These are phyloP conservation scores for Phaenicophaeus curvirostris DNA, from an alignment of 2,797 vertebrate species.

Conservation along the genomic window DNA sequence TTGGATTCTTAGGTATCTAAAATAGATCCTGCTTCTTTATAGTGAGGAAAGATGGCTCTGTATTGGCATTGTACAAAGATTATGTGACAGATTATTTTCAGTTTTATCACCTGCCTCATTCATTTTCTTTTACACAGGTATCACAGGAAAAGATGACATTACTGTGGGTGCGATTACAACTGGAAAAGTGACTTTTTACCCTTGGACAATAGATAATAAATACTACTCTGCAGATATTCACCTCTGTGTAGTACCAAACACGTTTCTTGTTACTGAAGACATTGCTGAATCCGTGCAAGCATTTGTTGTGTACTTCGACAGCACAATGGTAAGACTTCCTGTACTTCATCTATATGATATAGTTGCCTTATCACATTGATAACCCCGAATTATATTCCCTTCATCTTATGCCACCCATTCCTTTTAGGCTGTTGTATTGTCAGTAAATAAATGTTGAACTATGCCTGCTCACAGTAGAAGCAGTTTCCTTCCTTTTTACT, in stretches of 20 bases:
- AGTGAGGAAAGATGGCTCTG: neutral
- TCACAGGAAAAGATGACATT: slow-evolving; percentile 81
- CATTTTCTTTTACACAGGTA: slow-evolving; percentile 78
- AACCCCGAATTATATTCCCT: neutral
- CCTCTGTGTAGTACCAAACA: slow-evolving; percentile 89
- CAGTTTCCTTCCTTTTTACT: neutral
- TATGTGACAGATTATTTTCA: neutral
- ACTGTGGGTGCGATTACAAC: slow-evolving; percentile 73
- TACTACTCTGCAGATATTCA: slow-evolving; percentile 93
- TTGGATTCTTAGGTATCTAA: neutral
- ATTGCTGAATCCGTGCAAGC: slow-evolving; percentile 92
- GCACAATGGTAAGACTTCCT: slow-evolving; percentile 79
- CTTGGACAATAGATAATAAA: slow-evolving; percentile 98
- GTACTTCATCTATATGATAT: neutral
- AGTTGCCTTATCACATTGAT: neutral
- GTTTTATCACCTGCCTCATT: neutral
- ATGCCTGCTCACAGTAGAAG: neutral
- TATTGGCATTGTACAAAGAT: neutral
- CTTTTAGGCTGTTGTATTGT: neutral
- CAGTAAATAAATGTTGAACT: neutral
- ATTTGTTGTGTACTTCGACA: slow-evolving; percentile 94
- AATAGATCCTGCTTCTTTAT: neutral
- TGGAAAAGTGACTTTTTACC: slow-evolving; percentile 87
- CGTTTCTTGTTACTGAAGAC: slow-evolving; percentile 83
- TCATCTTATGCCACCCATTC: neutral